Base-by-base conservation (phyloP, 2,797 vertebrate species). In the Falco concolor region DNA sequence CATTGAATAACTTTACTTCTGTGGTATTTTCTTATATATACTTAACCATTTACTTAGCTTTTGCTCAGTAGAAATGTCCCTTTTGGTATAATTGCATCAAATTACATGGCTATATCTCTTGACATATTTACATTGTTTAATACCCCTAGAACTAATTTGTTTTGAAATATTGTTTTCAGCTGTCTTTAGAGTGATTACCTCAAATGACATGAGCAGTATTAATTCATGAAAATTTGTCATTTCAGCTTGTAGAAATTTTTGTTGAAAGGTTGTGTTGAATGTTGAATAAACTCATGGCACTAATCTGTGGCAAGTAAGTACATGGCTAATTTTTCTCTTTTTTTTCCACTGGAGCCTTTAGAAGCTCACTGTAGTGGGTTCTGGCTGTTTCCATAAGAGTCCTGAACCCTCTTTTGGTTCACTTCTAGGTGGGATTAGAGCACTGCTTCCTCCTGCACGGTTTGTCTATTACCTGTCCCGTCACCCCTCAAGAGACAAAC, bases 91-190 rank as follows among this genome's bases (percentile, higher is more conserved):
- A 76, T 82, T 76, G 27, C 5, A 20, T 67, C 47, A 65, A 80
- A 72, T 54, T 30, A 79, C 19, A 54, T 27, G 42, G 49, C 44
- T 89, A 30, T 45, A 79, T 76, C 8, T 5, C 44, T 76, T 70
- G 77, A 90, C 32, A 13, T 74, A 84, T 93, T 90, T 84, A 56
- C 54, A 67, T 53, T 12, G 13, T 84, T 79, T 59, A 93, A 82
- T 76, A 52, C 2, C 9, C n/a, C 60, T 68, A 79, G 38, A 20
- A 63, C 82, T 88, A 79, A 92, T 84, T 94, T 79, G n/a, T 49
- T 95, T 90, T 92, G 80, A 57, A 92, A 45, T 32, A 59, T 56
- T 90, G 28, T 96, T 93, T 90, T 67, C 67, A 82, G 36, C 25
- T 79, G 27, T 38, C 44, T 70, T 73, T 63, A 45, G 50, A 89